Conservation (phyloP, 2,888 invertebrate genomes). For the Sarcophaga carnaria region DNA sequence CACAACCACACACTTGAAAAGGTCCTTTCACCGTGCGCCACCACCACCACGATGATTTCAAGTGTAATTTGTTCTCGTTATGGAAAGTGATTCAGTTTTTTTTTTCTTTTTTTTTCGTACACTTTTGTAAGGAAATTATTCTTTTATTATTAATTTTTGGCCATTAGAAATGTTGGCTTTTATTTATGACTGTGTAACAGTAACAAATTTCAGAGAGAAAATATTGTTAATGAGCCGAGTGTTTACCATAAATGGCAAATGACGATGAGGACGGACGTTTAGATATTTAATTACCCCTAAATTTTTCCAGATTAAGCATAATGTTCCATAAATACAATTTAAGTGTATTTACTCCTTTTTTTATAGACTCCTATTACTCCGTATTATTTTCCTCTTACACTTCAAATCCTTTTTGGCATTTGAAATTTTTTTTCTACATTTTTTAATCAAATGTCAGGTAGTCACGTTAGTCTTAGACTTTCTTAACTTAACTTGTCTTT, state of each 20-base stretch:
- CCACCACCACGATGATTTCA: conserved; percentile 2
- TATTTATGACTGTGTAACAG: conserved; percentile 23
- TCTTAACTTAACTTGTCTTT: not conserved
- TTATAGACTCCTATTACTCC: not conserved
- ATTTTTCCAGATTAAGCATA: conserved; percentile 27
- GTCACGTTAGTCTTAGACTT: conserved; percentile 44
- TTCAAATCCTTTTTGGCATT: conserved; percentile 28
- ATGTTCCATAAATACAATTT: conserved; percentile 36
- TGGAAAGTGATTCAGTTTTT: not conserved
- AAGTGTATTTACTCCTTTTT: conserved; percentile 28
- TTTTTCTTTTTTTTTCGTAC: not conserved
- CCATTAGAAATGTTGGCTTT: conserved; percentile 4
- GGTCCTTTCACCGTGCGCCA: conserved; percentile 15
- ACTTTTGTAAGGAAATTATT: conserved; percentile 2
- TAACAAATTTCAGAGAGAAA: conserved; percentile 10
- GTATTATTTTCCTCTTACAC: not conserved
- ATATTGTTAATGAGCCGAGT: conserved; percentile 40
- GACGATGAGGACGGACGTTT: conserved; percentile 34
- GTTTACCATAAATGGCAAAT: conserved; percentile 25
- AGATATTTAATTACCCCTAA: conserved; percentile 49
- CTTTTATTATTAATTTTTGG: conserved; percentile 18
- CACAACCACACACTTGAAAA: not conserved
- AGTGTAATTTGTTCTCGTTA: conserved; percentile 51
- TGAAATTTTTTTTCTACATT: conserved; percentile 21
- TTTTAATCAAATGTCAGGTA: conserved; percentile 14